Base-by-base conservation (phyloP, 1,140 invertebrate species). In the Drosophila rhopaloa region DNA sequence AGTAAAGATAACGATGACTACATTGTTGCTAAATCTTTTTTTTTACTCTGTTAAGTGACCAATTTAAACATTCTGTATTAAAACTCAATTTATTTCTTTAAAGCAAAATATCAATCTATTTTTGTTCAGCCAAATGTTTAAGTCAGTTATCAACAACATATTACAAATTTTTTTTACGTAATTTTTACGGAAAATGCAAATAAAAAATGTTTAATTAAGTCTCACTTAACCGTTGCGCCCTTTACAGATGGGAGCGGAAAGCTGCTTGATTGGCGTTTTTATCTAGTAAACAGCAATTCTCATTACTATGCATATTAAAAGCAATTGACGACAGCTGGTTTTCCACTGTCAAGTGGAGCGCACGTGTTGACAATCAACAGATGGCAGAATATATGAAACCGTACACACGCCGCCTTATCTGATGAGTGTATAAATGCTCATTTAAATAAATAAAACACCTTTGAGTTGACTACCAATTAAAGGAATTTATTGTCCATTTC, bases 211-310 rank as follows among this genome's bases (percentile, higher is more conserved):
- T 6, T 29, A 8, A 32, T 32, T 7, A 32, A 51, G 29, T 10
- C 29, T 10, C 29, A 38, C 9, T 24, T 13, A 13, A 48, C 44
- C 43, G 43, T 4, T 5, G 2, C 0, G 2, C 16, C 19, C 16
- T 13, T 16, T 9, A 44, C 5, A 5, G 11, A 16, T 35, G 38
- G 16, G 16, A 35, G 27, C 6, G 14, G 16, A 24, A 62, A 13
- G 5, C 4, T 8, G 0, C 7, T 67, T 66, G 50, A 70, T 70
- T 56, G 62, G 47, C 41, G 11, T 24, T 68, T 47, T 43, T 16
- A 51, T 68, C 27, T 51, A 44, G 2, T 19, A 63, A 24, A 35
- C 7, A 27, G 8, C 7, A 43, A 58, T 62, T 41, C 19, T 13
- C 8, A 41, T 60, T 55, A 40, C 51, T 16, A 13, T 29, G 44